These are phyloP conservation scores for Balearica regulorum DNA, from an alignment of 2,797 vertebrate species.

Conservation along the genomic window DNA sequence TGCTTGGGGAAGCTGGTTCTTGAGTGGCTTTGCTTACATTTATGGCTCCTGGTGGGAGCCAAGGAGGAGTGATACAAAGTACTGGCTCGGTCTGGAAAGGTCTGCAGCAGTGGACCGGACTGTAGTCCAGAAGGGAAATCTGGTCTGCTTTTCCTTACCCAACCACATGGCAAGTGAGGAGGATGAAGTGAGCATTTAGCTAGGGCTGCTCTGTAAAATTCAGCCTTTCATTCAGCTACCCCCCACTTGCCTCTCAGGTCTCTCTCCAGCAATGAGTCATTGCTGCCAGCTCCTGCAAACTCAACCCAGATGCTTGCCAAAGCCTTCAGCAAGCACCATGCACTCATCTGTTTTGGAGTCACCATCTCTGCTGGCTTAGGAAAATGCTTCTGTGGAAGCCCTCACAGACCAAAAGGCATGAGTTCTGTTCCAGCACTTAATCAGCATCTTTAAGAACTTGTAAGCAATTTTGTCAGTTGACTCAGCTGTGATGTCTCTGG, in stretches of 20 bases:
- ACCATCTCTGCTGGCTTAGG: background rate
- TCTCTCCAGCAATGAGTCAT: background rate
- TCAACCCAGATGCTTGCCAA: background rate
- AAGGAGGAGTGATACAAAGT: background rate
- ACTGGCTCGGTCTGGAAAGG: background rate
- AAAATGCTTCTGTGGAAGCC: background rate
- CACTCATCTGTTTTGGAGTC: background rate
- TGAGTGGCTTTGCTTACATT: background rate
- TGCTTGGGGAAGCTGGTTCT: background rate
- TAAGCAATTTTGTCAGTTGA: background rate
- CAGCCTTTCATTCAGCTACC: background rate
- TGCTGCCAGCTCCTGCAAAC: background rate
- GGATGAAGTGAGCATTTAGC: background rate
- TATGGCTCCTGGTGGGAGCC: background rate
- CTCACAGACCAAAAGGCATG: background rate
- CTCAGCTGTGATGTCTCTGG: background rate
- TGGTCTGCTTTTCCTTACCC: background rate
- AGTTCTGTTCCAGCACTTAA: background rate
- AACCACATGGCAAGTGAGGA: background rate
- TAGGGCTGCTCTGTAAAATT: background rate
- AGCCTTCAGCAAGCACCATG: background rate
- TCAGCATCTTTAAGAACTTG: background rate
- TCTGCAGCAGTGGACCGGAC: background rate
- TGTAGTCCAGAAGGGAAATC: background rate
- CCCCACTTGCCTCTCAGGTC: background rate